Base-by-base conservation (phyloP, 64 coral and sea anemone species). In the Montipora efflorescens region DNA sequence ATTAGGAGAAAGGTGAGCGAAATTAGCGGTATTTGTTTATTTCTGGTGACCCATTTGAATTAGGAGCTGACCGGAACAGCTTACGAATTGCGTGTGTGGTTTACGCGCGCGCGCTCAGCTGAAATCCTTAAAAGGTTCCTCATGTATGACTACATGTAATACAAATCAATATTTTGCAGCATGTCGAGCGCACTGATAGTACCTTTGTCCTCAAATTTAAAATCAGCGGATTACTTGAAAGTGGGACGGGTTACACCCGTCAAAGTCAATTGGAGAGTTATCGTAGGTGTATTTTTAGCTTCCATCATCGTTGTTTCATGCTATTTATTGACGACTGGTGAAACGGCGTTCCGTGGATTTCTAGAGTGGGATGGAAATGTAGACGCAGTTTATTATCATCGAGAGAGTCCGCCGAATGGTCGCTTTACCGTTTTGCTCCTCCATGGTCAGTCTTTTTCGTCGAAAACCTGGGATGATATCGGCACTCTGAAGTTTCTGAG, bases 401-500 rank as follows among this genome's bases (percentile, higher is more conserved):
- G 67, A 70, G 82, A 69, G 4, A 47, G 1, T 50, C 62, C 82
- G 8, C 8, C 62, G 4, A 49, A 72, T 50, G 66, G 64, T 47
- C 82, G 82, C 47, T 85, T 91, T 2, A 83, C 89, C 1, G 78
- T 96, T 59, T 50, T 98, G 19, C 91, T 98, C 16, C 91, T 98
- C 22, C 97, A 98, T 19, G 97, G 97, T 3, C 64, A 94, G 22
- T 59, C 53, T 3, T 98, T 96, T 21, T 91, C 91, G 43, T 98
- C 97, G 23, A 84, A 95, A 76, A 94, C 71, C 8, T 98, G 97
- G 97, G 83, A 93, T 19, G 87, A 95, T 59, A 64, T 94, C 1
- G 92, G 89, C 12, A 98, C 97, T 13, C 79, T 98, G 44, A 74
- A 96, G 45, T 69, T 96, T 74, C 71, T 98, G 19, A 21, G 77